phyloP scores from a whole-genome alignment of 2,113 vertebrate genomes.

The Pantherophis guttatus region DNA sequence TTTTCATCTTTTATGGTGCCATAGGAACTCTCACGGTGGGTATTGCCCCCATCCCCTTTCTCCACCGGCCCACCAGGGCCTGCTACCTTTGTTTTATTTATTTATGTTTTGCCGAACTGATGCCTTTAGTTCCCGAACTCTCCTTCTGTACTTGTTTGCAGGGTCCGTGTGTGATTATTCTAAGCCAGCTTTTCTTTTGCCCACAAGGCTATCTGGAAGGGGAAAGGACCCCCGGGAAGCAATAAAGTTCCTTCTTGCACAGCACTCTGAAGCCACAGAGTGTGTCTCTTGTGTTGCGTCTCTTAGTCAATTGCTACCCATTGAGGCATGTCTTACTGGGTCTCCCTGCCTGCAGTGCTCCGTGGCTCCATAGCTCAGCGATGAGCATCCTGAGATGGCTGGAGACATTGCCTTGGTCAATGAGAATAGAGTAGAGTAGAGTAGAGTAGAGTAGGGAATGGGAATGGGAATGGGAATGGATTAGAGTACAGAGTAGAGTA shows the following conservation, averaged over 20 bases:
- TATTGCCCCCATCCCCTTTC: neutral
- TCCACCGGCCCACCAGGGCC: neutral
- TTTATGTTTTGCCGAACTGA: neutral
- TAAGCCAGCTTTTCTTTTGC: neutral
- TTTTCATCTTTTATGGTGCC: constrained; percentile 28
- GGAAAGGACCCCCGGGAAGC: too few species aligned
- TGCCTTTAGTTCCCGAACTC: neutral
- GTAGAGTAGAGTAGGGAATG: too few species aligned
- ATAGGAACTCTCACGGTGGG: neutral
- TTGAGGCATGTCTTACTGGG: neutral
- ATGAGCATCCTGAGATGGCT: neutral
- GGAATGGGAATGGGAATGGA: too few species aligned
- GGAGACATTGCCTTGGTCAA: neutral
- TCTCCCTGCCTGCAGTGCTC: neutral
- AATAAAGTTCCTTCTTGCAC: neutral
- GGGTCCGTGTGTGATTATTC: neutral
- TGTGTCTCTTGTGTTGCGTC: neutral
- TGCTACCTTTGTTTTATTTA: neutral
- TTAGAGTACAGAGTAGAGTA: too few species aligned
- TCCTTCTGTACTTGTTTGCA: neutral
- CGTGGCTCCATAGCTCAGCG: neutral
- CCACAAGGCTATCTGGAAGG: rapidly evolving
- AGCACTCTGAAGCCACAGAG: neutral
- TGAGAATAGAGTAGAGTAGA: neutral
- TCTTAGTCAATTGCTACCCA: neutral